A percentile compares a stretch with the other conserved stretches of the same genome.
Conservation (phyloP, 2,113 vertebrate species). For the Sebastes schlegelii region DNA sequence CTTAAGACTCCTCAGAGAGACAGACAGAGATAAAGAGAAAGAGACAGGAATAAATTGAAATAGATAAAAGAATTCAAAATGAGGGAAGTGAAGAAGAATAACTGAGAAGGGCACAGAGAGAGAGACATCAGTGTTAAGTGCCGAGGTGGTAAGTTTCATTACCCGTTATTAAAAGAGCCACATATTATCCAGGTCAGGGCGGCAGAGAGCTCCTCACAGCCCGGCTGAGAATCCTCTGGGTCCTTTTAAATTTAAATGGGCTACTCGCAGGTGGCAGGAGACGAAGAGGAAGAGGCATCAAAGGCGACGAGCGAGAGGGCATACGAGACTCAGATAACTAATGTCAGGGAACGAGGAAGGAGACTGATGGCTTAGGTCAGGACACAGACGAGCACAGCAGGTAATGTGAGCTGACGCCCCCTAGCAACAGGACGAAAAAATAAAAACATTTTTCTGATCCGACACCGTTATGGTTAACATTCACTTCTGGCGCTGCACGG, state of each 20-base stretch:
- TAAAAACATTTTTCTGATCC: not conserved
- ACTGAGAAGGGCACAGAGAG: slow-evolving; percentile 1
- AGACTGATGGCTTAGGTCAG: slow-evolving; percentile 23
- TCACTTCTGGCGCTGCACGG: not conserved
- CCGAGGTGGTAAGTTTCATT: slow-evolving; percentile 56
- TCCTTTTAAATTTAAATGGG: slow-evolving; percentile 58
- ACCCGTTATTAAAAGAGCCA: slow-evolving; percentile 53
- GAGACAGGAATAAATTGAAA: slow-evolving; percentile 52
- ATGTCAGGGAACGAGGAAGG: slow-evolving; percentile 28
- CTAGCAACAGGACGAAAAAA: not conserved
- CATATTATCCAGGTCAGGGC: slow-evolving; percentile 59
- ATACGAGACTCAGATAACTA: not conserved
- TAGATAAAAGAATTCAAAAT: slow-evolving; percentile 57
- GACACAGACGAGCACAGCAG: slow-evolving; percentile 13
- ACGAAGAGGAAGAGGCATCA: slow-evolving; percentile 27
- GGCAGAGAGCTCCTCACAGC: slow-evolving; percentile 21
- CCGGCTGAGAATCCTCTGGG: slow-evolving; percentile 49
- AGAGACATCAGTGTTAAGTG: slow-evolving; percentile 44
- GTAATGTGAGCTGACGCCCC: not conserved
- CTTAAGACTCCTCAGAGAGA: slow-evolving; percentile 20
- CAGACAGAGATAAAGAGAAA: slow-evolving; percentile 6
- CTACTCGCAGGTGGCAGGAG: slow-evolving; percentile 40
- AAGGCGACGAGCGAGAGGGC: slow-evolving; percentile 8
- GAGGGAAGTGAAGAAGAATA: slow-evolving; percentile 38
- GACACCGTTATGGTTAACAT: not conserved